Evolutionary conservation across 1,140 invertebrate genomes (phyloP).

Genomic region (Drusus annulatus): DNA sequence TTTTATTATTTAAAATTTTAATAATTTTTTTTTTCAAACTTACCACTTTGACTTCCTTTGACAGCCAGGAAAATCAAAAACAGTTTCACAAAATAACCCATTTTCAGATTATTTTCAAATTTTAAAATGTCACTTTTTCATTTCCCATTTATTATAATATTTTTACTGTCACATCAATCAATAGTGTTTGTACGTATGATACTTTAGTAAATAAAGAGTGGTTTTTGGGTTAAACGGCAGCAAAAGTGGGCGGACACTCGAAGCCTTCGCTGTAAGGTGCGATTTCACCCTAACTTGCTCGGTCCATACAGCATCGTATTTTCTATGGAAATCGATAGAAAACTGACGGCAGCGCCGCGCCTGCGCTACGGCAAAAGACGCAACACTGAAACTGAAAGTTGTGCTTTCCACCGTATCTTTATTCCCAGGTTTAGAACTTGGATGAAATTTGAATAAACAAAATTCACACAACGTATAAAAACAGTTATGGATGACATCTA

Average conservation of each 20-base stretch:
- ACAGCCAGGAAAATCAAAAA: slow-evolving; percentile 42
- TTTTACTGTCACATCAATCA: background rate
- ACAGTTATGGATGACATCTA: too few relatives aligned
- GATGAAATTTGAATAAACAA: too few relatives aligned
- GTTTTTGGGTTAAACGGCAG: slow-evolving; percentile 24
- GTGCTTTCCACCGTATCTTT: background rate
- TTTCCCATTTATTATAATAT: background rate
- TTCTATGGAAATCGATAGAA: slow-evolving; percentile 43
- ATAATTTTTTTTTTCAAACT: too few relatives aligned
- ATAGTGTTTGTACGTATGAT: too few relatives aligned
- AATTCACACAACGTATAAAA: too few relatives aligned
- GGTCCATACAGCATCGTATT: slow-evolving; percentile 50
- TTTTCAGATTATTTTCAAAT: slow-evolving; percentile 18
- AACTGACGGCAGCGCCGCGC: slow-evolving; percentile 36
- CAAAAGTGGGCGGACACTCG: slow-evolving; percentile 30
- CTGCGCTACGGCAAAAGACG: slow-evolving; percentile 22
- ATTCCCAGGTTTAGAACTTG: background rate
- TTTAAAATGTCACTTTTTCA: background rate
- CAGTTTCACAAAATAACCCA: slow-evolving; percentile 44
- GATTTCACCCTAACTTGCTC: slow-evolving; percentile 17
- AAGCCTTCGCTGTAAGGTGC: background rate
- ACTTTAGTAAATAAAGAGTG: slow-evolving; percentile 19
- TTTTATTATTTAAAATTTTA: too few relatives aligned
- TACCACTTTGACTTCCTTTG: slow-evolving; percentile 31
- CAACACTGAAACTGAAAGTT: slow-evolving; percentile 15